Base-by-base conservation (phyloP, 2,113 vertebrate species). In the Thalassarche chlororhynchos region DNA sequence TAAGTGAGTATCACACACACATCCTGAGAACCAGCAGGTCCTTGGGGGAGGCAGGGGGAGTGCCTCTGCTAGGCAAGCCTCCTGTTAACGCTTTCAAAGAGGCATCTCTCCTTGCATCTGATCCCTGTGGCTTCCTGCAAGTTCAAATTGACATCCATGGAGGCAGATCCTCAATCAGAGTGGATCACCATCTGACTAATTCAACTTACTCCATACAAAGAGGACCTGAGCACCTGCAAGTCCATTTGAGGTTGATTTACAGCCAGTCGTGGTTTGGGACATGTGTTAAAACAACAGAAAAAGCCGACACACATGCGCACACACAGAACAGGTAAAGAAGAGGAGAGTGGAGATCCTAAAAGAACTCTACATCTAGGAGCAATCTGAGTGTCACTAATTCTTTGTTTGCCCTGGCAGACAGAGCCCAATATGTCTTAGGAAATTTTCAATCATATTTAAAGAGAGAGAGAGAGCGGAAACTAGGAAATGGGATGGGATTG, bases 401-500 rank as follows among this genome's bases (percentile, higher is more conserved):
- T 82, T 68, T 46, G 5, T 82, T 77, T 55, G 9, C 65, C 68
- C 38, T 75, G 34, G 38, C 61, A 88, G 84, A 46, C 38, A 78
- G 49, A 93, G 57, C 17, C 3, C 66, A 66, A 65, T 42, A 29
- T 4, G 31, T 94, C 69, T 72, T 34, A 95, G 80, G 76, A 94
- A 90, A 93, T 84, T 84, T 84, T 77, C 69, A 91, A 94, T 93
- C 80, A 75, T 24, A 77, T 34, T 76, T 65, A 47, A 77, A 70
- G 34, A 65, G 62, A 72, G 65, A 95, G 76, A 84, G 42, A 44
- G 31, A 95, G 52, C 61, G 55, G 58, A 85, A 89, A 80, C 32
- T 60, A 68, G 70, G 75, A 95, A 94, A 95, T 42, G 36, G 58
- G 20, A 91, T 81, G 82, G 96, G 83, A 92, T 76, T 60, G 65